A percentile compares a stretch with the other conserved stretches of the same genome.
Evolutionary conservation across 2,113 vertebrate species (phyloP).

Genomic region (Camelus dromedarius): DNA sequence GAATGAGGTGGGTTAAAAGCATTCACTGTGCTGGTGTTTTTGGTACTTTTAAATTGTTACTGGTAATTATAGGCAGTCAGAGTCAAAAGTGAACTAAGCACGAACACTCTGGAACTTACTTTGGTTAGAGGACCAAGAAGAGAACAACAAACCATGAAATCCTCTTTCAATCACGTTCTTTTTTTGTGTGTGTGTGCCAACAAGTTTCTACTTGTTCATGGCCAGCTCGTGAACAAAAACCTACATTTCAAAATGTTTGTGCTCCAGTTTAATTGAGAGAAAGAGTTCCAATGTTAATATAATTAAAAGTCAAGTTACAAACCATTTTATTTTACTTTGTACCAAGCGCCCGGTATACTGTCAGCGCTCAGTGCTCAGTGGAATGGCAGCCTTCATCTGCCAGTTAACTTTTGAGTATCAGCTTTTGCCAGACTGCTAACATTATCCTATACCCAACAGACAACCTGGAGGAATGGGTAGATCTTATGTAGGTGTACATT

Average conservation of each 20-base stretch:
- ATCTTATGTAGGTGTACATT: background rate
- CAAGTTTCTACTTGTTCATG: background rate
- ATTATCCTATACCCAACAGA: background rate
- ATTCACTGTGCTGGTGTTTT: background rate
- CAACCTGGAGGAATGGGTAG: background rate
- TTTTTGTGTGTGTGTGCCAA: slow-evolving; percentile 29
- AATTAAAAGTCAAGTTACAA: slow-evolving; percentile 3
- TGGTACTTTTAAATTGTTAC: background rate
- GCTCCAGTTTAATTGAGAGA: slow-evolving; percentile 9
- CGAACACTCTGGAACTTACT: background rate
- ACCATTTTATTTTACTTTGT: background rate
- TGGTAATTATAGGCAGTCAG: background rate
- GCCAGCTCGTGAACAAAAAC: slow-evolving; percentile 41
- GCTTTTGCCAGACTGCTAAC: background rate
- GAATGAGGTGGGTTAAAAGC: background rate
- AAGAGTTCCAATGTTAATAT: background rate
- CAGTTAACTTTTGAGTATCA: background rate
- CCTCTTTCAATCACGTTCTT: slow-evolving; percentile 13
- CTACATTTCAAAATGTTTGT: slow-evolving; percentile 16
- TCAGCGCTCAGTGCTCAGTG: background rate
- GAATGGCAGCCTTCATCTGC: background rate
- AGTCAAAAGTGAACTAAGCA: background rate
- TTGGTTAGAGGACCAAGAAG: background rate
- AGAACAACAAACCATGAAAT: background rate
- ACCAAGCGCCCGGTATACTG: background rate